Evolutionary conservation across 2,113 vertebrate genomes (phyloP).

Genomic region (Menura novaehollandiae): DNA sequence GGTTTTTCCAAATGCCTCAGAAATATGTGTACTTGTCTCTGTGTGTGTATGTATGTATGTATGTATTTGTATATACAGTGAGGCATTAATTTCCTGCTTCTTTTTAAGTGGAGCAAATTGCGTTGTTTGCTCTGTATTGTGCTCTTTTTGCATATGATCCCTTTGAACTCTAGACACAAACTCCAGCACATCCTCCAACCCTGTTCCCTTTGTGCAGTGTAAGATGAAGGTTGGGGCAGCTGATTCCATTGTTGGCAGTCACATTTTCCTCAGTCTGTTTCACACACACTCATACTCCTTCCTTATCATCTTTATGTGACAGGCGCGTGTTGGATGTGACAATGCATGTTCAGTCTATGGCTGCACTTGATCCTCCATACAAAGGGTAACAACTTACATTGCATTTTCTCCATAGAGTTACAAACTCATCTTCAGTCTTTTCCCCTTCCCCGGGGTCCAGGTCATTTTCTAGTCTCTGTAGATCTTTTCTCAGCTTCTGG

Average conservation of each 20-base stretch:
- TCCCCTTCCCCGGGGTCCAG: constrained; percentile 55
- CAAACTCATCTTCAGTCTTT: constrained; percentile 77
- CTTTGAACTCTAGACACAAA: background rate
- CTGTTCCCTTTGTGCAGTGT: background rate
- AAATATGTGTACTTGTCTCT: background rate
- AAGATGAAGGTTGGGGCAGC: background rate
- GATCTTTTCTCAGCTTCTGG: constrained; percentile 61
- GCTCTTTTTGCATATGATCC: background rate
- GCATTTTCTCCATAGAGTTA: constrained; percentile 81
- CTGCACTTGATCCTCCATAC: background rate
- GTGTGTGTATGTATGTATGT: background rate
- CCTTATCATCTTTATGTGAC: background rate
- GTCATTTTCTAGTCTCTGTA: constrained; percentile 74
- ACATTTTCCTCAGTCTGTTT: background rate
- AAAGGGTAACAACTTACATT: constrained; percentile 66
- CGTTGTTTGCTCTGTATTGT: background rate
- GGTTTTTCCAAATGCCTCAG: background rate
- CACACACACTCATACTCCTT: background rate
- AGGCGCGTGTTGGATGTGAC: background rate
- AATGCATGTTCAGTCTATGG: background rate
- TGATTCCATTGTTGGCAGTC: background rate
- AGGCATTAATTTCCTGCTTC: background rate
- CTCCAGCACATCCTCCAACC: background rate
- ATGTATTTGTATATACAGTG: background rate
- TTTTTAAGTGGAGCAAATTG: background rate